Percentiles rank a stretch among this genome's conserved stretches.
These are phyloP conservation scores for Noctuana brunneofusca DNA, from an alignment of 2,888 invertebrate species.

Conservation along the genomic window DNA sequence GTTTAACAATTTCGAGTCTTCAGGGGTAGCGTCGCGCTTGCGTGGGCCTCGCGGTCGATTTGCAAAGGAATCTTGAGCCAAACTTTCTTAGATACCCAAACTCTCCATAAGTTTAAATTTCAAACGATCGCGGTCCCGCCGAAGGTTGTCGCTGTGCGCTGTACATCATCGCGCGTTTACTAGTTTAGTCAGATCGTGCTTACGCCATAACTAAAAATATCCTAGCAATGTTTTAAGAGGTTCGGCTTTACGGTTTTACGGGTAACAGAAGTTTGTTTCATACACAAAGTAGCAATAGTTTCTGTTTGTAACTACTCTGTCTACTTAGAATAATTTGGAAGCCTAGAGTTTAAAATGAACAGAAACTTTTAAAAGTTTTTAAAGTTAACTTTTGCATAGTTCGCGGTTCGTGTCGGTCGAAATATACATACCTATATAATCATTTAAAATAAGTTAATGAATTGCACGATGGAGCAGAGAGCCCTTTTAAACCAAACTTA, in stretches of 20 bases:
- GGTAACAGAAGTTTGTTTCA: conserved; percentile 42
- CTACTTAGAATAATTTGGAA: background rate
- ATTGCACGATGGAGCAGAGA: too few relatives aligned
- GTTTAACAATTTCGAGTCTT: conserved; percentile 58
- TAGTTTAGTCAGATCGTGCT: conserved; percentile 50
- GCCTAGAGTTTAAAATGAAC: background rate
- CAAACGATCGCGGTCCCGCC: conserved; percentile 40
- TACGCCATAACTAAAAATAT: conserved; percentile 76
- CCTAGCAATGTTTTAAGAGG: conserved; percentile 55
- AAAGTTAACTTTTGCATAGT: conserved; percentile 7
- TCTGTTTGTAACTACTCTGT: background rate
- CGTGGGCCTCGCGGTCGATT: conserved; percentile 63
- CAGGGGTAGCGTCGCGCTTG: conserved; percentile 66
- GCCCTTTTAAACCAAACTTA: too few relatives aligned
- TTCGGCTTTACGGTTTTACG: conserved; percentile 49
- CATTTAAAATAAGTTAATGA: background rate
- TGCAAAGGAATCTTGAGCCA: conserved; percentile 50
- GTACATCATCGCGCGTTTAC: conserved; percentile 47
- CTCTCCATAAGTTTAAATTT: conserved; percentile 45
- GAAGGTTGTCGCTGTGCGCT: conserved; percentile 54
- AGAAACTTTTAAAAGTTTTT: conserved; percentile 25
- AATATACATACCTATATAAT: background rate
- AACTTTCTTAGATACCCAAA: conserved; percentile 39
- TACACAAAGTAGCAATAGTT: conserved; percentile 11
- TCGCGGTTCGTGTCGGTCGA: background rate